Base-by-base conservation (phyloP, 2,113 vertebrate genomes). In the Notothenia rossii region DNA sequence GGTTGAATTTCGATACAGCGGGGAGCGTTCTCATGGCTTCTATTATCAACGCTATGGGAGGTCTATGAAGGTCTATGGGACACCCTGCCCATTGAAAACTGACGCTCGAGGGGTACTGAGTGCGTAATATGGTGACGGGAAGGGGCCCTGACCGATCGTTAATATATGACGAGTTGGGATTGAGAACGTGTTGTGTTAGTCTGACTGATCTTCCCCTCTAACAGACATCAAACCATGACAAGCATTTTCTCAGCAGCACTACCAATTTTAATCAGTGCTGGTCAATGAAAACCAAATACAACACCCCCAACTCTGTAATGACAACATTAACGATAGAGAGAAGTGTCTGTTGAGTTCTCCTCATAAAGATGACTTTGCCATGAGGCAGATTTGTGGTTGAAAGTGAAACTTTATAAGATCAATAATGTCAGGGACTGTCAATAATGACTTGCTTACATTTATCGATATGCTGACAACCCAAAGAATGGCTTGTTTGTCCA, bases 401-500 rank as follows among this genome's bases (percentile, higher is more conserved):
- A 80, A 86, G 75, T 73, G 80, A 84, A 83, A 88, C 75, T 77
- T 83, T 67, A 58, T 55, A 14, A 29, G 75, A 90, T 88, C 78
- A 84, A 81, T 81, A 73, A 81, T 74, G 81, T 71, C 78, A 73
- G 53, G 18, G 20, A n/a, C 55, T 67, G 43, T 74, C 86, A 86
- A 91, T 89, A 91, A 79, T 20, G 50, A 63, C 83, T 77, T 81
- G 81, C 75, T 88, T 82, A 83, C 82, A 25, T 76, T 51, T 85
- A 92, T 91, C 75, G 86, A 91, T 90, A 88, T 91, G 77, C 88
- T 91, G 86, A 89, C 90, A 92, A 78, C 46, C 22, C 72, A 73
- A 83, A 86, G 83, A 92, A 89, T 69, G 85, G 25, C 82, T 79
- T 91, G 89, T 94, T 94, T 93, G 89, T 90, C 82, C 65, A 83